Percentiles rank a stretch among this genome's conserved stretches.
phyloP scores from a whole-genome alignment of 2,888 invertebrate genomes.

The Drosophila ustulata region DNA sequence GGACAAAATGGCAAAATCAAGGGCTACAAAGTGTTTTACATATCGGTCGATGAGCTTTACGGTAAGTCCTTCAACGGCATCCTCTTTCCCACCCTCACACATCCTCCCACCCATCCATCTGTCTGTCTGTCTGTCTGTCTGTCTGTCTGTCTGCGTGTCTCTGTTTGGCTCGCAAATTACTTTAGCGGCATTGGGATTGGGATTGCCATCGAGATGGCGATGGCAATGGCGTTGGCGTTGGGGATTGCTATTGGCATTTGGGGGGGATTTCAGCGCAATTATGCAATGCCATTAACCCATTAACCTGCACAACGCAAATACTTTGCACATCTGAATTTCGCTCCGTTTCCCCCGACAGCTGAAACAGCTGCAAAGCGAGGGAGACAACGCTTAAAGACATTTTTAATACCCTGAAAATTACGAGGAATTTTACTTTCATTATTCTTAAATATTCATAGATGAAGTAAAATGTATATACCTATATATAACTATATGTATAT shows the following conservation, averaged over 20 bases:
- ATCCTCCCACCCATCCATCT: background rate
- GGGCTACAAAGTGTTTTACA: constrained; percentile 93
- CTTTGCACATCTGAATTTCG: constrained; percentile 3
- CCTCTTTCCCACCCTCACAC: background rate
- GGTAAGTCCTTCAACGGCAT: constrained; percentile 86
- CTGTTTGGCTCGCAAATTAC: constrained; percentile 71
- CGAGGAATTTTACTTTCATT: background rate
- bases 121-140: constrained; percentile 14
- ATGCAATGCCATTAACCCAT: constrained; percentile 77
- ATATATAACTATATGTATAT: too few relatives aligned
- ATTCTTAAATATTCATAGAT: too few relatives aligned
- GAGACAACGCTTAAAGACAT: background rate
- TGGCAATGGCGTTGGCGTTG: constrained; percentile 1
- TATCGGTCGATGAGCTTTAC: constrained; percentile 92
- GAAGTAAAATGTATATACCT: too few relatives aligned
- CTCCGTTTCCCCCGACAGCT: background rate
- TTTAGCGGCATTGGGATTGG: constrained; percentile 51
- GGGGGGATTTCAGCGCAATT: constrained; percentile 64
- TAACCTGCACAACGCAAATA: constrained; percentile 57
- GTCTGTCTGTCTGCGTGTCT: constrained; percentile 30
- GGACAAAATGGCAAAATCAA: constrained; percentile 94
- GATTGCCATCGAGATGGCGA: constrained; percentile 1
- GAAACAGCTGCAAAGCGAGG: background rate
- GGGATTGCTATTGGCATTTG: constrained; percentile 21
- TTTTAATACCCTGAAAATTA: background rate